Base-by-base conservation (phyloP, 2,888 invertebrate genomes). In the Pollenia labialis region DNA sequence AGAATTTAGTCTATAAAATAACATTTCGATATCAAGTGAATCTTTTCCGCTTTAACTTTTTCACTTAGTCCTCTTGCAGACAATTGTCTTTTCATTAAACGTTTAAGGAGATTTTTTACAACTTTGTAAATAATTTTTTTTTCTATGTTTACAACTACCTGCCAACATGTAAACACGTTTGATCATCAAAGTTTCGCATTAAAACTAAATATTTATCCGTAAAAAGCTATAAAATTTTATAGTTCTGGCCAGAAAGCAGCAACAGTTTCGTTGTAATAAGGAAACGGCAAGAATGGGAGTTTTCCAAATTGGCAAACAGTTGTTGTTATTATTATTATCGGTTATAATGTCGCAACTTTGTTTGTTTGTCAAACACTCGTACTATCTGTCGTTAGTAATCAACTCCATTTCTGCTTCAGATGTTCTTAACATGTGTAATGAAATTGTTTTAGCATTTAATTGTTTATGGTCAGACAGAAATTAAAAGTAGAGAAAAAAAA, bases 151-250 rank as follows among this genome's bases (percentile, higher is more conserved):
- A 46, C 77, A 87, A 87, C 74, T 81, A 84, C 87, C 87, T 87
- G 87, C 48, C 74, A 81, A 77, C 87, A 87, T 87, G 84, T 81
- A 54, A 86, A 87, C 83, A 84, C 77, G 71, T 83, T 80, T 76
- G 52, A 2, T 66, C 40, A 23, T 58, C 66, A 56, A 23, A 81
- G 72, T 32, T 23, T 11, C 40, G 3, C 11, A 62, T 46, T 68
- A 77, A 84, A 87, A 84, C 74, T 69, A 72, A 87, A 84, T 74
- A 77, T 50, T 18, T 77, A 84, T 84, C 77, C 84, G 76, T 79
- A 84, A 87, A 87, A 87, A 81, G 68, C 84, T 46, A 84, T 87
- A 87, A 87, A 87, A 87, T 87, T 87, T 81, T 81, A 87, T 84
- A 83, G 81, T 81, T 74, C 77, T 77, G 50, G 54, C 62, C 18